Base-by-base conservation (phyloP, 2,888 invertebrate genomes). In the Andrena bucephala region DNA sequence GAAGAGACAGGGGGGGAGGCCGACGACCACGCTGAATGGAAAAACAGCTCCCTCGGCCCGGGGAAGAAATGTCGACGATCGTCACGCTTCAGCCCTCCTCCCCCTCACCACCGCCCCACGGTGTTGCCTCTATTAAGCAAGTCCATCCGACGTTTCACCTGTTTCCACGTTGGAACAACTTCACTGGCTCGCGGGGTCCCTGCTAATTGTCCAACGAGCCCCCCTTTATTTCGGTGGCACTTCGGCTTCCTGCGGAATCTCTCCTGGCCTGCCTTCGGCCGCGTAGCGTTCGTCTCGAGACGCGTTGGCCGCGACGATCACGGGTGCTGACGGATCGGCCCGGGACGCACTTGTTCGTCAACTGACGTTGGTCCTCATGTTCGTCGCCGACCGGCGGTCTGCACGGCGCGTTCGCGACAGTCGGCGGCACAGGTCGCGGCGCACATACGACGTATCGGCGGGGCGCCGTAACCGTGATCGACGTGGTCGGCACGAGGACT, bases 81-180 rank as follows among this genome's bases (percentile, higher is more conserved):
- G 81, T 81, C 87, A 72, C 80, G 77, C 77, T 87, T 82, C 80
- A 80, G 70, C 77, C 87, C 83, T 87, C 90, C 86, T 87, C 85
- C 86, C 87, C 84, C 89, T 88, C 85, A 85, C 84, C 87, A 84
- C 79, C 87, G 52, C 87, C 84, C 66, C 86, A 42, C 60, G 74
- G 50, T 73, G 29, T 57, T 60, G 33, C 57, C 59, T 65, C 16
- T 42, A 42, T 42, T 42, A 42, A 79, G 70, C 73, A 65, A 74
- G 87, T 87, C 86, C 87, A 87, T 87, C 86, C 88, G 86, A 71
- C 60, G 73, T 73, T 77, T 79, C 66, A 77, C 74, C 80, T 69
- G 68, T 48, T 77, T 72, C 80, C 80, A 84, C 20, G 73, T 67
- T 70, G 27, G 72, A 74, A 29, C 36, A 80, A 84, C 67, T 54